Percentiles rank a stretch among this genome's conserved stretches.
phyloP scores from a whole-genome alignment of 1,140 invertebrate genomes.

The Pseudomyrmex gracilis region DNA sequence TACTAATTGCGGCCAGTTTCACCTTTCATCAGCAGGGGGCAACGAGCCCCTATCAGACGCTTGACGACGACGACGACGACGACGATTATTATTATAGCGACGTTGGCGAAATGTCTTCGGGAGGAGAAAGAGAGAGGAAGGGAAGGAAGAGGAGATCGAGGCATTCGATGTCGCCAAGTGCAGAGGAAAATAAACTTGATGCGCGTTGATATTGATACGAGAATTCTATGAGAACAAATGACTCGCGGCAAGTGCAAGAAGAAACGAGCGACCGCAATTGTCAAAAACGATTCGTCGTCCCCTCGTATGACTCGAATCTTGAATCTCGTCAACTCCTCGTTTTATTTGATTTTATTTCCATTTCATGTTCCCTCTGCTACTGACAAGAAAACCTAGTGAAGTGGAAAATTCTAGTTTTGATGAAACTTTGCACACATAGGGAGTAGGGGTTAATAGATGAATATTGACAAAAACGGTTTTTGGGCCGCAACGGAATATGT shows the following conservation, averaged over 20 bases:
- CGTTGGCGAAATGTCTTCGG: not conserved
- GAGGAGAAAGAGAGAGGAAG: not conserved
- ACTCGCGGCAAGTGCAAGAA: not conserved
- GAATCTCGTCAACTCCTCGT: too few relatives aligned
- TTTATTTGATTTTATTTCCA: too few relatives aligned
- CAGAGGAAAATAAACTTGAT: conserved; percentile 26
- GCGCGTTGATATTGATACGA: conserved; percentile 24
- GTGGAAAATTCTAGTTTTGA: too few relatives aligned
- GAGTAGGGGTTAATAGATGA: too few relatives aligned
- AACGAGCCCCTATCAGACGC: conserved; percentile 65
- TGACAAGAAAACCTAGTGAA: too few relatives aligned
- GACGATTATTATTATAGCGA: conserved; percentile 39
- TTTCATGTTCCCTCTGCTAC: too few relatives aligned
- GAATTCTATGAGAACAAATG: conserved; percentile 30
- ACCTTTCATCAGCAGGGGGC: conserved; percentile 65
- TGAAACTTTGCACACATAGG: too few relatives aligned
- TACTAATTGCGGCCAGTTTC: conserved; percentile 54
- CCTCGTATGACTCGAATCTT: conserved; percentile 1
- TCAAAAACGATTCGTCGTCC: conserved; percentile 18
- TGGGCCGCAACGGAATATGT: too few relatives aligned
- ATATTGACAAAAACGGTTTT: too few relatives aligned
- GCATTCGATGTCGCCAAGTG: not conserved
- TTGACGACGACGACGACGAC: conserved; percentile 17
- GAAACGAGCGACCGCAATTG: not conserved
- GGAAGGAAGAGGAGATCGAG: not conserved